Evolutionary conservation across 2,113 vertebrate species (phyloP).

Genomic region (Oncorhynchus keta): DNA sequence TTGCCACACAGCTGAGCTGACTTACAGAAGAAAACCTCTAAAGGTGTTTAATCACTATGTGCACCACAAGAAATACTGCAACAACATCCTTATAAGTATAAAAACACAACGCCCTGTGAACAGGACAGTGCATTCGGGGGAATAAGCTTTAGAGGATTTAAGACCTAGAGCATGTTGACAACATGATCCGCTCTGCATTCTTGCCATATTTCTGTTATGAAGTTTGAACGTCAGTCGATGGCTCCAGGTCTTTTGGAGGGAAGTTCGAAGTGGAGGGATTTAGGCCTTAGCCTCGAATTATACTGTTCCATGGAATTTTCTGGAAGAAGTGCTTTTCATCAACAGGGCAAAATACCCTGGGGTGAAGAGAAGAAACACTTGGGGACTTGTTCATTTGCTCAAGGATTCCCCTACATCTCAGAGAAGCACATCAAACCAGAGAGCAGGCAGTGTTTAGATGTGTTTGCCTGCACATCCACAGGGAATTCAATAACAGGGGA

Average conservation of each 20-base stretch:
- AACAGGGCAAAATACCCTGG: not conserved
- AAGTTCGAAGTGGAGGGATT: not conserved
- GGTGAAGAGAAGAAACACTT: not conserved
- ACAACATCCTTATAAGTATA: not conserved
- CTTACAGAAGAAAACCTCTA: too few species aligned
- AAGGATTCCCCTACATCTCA: slow-evolving; percentile 1
- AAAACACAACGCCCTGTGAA: not conserved
- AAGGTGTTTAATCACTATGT: not conserved
- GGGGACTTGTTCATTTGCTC: not conserved
- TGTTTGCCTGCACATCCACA: slow-evolving; percentile 32
- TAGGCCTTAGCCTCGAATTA: not conserved
- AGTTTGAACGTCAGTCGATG: not conserved
- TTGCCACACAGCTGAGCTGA: too few species aligned
- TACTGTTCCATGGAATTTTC: not conserved
- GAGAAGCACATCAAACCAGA: not conserved
- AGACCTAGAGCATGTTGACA: slow-evolving; percentile 19
- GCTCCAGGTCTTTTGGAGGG: slow-evolving; percentile 3
- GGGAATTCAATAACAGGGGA: slow-evolving; percentile 45
- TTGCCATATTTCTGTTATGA: slow-evolving; percentile 20
- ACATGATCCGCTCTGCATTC: slow-evolving; percentile 21
- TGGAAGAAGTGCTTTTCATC: not conserved
- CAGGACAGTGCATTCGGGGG: not conserved
- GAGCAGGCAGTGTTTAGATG: not conserved
- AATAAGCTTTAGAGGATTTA: slow-evolving; percentile 22
- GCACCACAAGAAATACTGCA: not conserved